Evolutionary conservation across 2,888 invertebrate genomes (phyloP).

Genomic region (Byasa hedistus): DNA sequence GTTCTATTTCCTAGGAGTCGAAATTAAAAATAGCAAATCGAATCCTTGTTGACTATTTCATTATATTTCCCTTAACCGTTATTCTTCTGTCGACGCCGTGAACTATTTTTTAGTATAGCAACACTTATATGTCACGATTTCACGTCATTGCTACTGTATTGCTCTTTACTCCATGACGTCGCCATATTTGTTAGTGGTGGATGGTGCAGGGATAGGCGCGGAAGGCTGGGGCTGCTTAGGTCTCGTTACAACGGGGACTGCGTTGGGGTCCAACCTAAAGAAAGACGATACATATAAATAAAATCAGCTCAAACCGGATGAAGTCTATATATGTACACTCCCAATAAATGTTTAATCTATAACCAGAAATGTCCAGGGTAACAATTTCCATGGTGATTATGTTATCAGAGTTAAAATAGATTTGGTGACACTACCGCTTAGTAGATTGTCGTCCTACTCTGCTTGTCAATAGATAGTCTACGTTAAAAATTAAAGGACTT

Average conservation of each 20-base stretch:
- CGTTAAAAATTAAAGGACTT: too few relatives aligned
- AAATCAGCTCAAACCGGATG: not conserved
- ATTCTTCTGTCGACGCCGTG: not conserved
- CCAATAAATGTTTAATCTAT: too few relatives aligned
- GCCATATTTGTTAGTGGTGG: constrained; percentile 63
- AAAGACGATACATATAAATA: not conserved
- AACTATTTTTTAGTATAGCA: not conserved
- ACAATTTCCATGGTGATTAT: too few relatives aligned
- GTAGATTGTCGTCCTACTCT: too few relatives aligned
- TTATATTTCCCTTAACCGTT: not conserved
- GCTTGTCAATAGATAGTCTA: too few relatives aligned
- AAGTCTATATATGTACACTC: too few relatives aligned
- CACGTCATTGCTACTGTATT: not conserved
- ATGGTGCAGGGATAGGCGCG: constrained; percentile 34
- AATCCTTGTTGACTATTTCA: not conserved
- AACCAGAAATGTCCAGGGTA: too few relatives aligned
- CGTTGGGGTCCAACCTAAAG: constrained; percentile 51
- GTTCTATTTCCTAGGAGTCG: constrained; percentile 1
- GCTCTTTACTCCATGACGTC: constrained; percentile 55
- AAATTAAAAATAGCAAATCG: not conserved
- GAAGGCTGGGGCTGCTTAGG: constrained; percentile 38
- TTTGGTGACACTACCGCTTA: too few relatives aligned
- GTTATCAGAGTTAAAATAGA: too few relatives aligned
- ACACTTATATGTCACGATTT: constrained; percentile 5
- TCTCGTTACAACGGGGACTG: constrained; percentile 38